Percentiles rank a stretch among this genome's conserved stretches.
Conservation (phyloP, 2,888 invertebrate species). For the Chymomyza fuscimana region DNA sequence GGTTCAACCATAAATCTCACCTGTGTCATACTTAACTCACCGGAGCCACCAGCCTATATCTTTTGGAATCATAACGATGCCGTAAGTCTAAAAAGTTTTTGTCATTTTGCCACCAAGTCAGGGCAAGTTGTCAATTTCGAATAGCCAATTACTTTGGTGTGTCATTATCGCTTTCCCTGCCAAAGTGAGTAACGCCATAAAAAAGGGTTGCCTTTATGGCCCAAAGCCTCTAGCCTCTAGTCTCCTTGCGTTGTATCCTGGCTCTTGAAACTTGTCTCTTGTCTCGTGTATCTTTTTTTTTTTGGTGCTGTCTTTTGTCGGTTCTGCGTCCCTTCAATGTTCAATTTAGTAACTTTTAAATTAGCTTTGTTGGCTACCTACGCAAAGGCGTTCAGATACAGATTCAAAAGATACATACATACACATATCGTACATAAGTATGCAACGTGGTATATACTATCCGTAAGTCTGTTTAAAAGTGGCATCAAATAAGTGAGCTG, state of each 20-base stretch:
- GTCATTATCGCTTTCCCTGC: constrained; percentile 49
- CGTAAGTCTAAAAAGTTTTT: constrained; percentile 82
- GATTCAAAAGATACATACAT: neutral
- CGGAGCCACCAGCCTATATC: constrained; percentile 95
- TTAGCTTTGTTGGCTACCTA: constrained; percentile 51
- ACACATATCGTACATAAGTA: neutral
- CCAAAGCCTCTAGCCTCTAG: constrained; percentile 11
- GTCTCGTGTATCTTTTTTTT: neutral
- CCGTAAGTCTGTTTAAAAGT: neutral
- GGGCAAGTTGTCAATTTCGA: constrained; percentile 27
- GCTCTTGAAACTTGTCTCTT: neutral
- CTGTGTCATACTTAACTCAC: constrained; percentile 93
- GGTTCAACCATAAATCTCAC: constrained; percentile 97
- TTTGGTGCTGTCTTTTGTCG: neutral
- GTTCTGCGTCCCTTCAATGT: constrained; percentile 33
- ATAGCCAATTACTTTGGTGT: constrained; percentile 60
- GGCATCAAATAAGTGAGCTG: constrained; percentile 22
- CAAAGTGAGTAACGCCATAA: neutral
- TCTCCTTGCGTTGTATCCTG: neutral
- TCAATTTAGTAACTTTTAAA: constrained; percentile 71
- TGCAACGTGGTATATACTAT: neutral
- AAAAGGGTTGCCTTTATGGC: constrained; percentile 1
- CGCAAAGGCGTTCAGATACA: neutral
- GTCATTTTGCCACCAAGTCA: constrained; percentile 1
- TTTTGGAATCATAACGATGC: constrained; percentile 97